A percentile compares a stretch with the other conserved stretches of the same genome.
phyloP scores from a whole-genome alignment of 2,113 vertebrate genomes.

The Cheirogaleus medius region DNA sequence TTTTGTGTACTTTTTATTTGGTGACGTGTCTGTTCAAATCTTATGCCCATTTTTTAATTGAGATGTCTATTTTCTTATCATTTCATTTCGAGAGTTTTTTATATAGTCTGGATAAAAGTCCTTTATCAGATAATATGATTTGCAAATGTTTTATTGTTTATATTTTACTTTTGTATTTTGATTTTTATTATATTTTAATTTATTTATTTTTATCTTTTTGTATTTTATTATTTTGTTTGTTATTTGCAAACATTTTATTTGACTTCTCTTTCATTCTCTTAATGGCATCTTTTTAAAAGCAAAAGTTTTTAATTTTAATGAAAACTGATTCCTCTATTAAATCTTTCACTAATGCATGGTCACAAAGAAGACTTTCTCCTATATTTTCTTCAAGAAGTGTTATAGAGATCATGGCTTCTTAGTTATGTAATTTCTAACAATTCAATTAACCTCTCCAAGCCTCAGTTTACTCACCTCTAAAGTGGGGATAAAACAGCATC shows the following conservation, averaged over 20 bases:
- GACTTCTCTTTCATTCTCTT: background rate
- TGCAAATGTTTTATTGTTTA: background rate
- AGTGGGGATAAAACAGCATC: background rate
- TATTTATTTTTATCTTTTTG: background rate
- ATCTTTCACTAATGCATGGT: background rate
- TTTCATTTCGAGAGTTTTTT: background rate
- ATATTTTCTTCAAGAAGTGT: background rate
- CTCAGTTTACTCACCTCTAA: background rate
- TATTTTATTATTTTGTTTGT: background rate
- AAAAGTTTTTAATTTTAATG: background rate
- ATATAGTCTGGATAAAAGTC: background rate
- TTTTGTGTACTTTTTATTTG: background rate
- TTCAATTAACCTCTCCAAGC: background rate
- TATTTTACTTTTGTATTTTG: background rate
- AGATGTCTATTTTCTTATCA: background rate
- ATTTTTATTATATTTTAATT: background rate
- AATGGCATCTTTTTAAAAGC: background rate
- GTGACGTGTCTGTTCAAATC: background rate
- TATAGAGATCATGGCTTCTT: background rate
- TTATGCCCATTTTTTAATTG: background rate
- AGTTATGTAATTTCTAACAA: background rate
- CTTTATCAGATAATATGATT: background rate
- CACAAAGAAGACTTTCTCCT: background rate
- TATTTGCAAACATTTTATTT: background rate
- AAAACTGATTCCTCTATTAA: background rate